Evolutionary conservation across 2,888 invertebrate species (phyloP).

Genomic region (Epicampocera succincta): DNA sequence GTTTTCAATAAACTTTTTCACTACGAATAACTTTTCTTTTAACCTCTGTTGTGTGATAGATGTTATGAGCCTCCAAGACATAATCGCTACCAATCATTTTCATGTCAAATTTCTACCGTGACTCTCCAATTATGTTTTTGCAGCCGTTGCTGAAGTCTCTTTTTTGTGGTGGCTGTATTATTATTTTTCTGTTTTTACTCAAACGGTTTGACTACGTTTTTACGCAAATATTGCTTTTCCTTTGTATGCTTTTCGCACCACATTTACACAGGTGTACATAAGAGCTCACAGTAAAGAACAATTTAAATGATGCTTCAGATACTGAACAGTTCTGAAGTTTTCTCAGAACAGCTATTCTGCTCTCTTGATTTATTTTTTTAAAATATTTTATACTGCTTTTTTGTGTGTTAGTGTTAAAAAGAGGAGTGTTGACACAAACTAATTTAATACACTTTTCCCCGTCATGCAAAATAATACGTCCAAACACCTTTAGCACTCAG

Average conservation of each 20-base stretch:
- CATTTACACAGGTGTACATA: constrained; percentile 62
- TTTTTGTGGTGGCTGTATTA: constrained; percentile 24
- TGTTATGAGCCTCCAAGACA: constrained; percentile 92
- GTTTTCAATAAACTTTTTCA: constrained; percentile 28
- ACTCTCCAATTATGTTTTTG: constrained; percentile 52
- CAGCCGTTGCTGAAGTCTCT: constrained; percentile 23
- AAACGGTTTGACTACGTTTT: constrained; percentile 66
- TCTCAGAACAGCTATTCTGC: constrained; percentile 15
- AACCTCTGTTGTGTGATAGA: constrained; percentile 94
- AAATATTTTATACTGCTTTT: not conserved
- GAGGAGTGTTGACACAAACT: constrained; percentile 9
- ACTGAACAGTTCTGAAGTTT: constrained; percentile 27
- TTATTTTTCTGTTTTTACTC: constrained; percentile 52
- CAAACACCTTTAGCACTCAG: constrained; percentile 72
- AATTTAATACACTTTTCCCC: not conserved
- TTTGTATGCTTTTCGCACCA: constrained; percentile 49
- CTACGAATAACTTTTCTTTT: constrained; percentile 22
- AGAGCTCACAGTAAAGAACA: constrained; percentile 7
- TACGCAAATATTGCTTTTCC: constrained; percentile 29
- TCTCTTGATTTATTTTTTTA: not conserved
- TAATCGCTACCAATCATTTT: constrained; percentile 92
- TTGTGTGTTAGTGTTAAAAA: constrained; percentile 17
- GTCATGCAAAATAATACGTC: constrained; percentile 72
- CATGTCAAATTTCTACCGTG: constrained; percentile 70
- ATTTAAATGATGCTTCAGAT: constrained; percentile 4